phyloP scores from a whole-genome alignment of 2,113 vertebrate genomes.

The Pogona vitticeps region DNA sequence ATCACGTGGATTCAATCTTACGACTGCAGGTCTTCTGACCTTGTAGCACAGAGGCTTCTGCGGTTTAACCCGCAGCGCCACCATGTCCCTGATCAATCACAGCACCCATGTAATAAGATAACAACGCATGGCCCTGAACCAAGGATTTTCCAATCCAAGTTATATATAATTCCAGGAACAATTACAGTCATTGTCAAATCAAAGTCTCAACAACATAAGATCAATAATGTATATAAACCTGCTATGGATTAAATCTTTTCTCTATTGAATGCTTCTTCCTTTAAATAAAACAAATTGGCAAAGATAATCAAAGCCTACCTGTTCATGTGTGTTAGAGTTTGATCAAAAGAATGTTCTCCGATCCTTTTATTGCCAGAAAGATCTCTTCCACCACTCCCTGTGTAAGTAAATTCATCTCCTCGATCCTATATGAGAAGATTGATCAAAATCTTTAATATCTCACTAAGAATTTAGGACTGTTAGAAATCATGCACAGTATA shows the following conservation, averaged over 20 bases:
- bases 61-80: no score
- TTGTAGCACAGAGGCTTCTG: no score
- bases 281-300: neutral
- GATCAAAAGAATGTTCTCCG: conserved; percentile 96
- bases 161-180: no score
- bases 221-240: neutral
- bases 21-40: no score
- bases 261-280: conserved; percentile 20
- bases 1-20: no score
- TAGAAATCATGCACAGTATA: conserved; percentile 12
- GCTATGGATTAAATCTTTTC: neutral
- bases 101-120: neutral
- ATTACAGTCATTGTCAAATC: neutral
- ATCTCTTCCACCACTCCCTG: conserved; percentile 97
- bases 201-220: neutral
- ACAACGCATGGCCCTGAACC: neutral
- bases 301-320: conserved; percentile 79
- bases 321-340: conserved; percentile 98
- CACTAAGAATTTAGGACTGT: conserved; percentile 32
- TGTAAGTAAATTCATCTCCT: conserved; percentile 99
- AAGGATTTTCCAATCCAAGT: neutral
- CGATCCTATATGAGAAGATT: conserved; percentile 84
- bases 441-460: conserved; percentile 53
- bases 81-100: no score
- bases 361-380: conserved; percentile 99